phyloP scores from a whole-genome alignment of 2,113 vertebrate genomes.

The Brevimyrus niger region DNA sequence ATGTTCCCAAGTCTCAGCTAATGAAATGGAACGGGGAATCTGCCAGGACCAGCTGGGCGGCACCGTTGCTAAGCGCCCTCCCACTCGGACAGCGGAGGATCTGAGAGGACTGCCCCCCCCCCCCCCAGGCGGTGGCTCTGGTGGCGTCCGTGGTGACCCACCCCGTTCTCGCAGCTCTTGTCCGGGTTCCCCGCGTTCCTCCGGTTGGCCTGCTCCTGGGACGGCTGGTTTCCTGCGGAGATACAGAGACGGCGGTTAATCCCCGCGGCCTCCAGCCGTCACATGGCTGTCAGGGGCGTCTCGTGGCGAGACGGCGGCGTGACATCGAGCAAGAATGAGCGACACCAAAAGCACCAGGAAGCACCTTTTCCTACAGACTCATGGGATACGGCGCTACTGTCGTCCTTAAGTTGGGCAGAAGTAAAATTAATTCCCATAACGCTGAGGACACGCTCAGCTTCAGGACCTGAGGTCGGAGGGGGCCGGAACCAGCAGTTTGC shows the following conservation, averaged over 20 bases:
- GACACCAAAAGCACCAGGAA: neutral
- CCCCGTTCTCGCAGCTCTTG: slow-evolving; percentile 86
- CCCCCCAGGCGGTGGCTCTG: neutral
- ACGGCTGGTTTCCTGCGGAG: slow-evolving; percentile 75
- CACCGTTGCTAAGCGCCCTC: neutral
- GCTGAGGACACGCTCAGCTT: no score
- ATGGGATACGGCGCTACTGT: neutral
- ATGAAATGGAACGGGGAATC: slow-evolving; percentile 17
- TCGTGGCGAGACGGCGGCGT: neutral
- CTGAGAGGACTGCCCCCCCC: neutral
- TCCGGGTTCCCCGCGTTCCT: slow-evolving; percentile 72
- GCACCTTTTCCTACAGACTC: neutral
- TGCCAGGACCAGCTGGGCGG: neutral
- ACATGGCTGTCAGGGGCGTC: neutral
- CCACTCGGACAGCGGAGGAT: neutral
- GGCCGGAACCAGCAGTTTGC: no score
- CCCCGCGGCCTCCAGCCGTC: neutral
- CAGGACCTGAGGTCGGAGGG: no score
- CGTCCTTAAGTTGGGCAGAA: neutral
- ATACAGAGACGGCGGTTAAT: neutral
- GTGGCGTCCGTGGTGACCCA: slow-evolving; percentile 44
- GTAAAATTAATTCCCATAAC: neutral
- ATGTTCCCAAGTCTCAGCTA: slow-evolving; percentile 9
- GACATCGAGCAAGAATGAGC: neutral
- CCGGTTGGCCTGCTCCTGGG: slow-evolving; percentile 71